phyloP scores from a whole-genome alignment of 2,113 vertebrate genomes.

The Bos indicus region DNA sequence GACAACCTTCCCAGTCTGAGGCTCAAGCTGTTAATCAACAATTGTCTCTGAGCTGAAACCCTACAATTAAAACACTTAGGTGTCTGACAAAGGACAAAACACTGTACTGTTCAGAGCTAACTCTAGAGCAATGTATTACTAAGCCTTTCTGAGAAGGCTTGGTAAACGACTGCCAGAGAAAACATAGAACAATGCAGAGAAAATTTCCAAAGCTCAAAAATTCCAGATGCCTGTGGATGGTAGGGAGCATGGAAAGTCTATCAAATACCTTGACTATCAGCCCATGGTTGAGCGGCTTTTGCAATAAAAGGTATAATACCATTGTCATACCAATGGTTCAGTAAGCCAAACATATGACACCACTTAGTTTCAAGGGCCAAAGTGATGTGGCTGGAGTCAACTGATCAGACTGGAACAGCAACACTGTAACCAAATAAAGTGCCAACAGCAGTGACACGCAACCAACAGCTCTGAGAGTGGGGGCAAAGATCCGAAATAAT shows the following conservation, averaged over 20 bases:
- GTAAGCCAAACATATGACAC: constrained; percentile 1
- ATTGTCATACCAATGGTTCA: background rate
- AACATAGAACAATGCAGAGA: constrained; percentile 15
- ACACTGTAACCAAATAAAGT: constrained; percentile 3
- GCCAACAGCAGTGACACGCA: background rate
- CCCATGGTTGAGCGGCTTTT: constrained; percentile 11
- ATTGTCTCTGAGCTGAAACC: background rate
- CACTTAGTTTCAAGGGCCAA: constrained; percentile 4
- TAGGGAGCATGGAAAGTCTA: background rate
- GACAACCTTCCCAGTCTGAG: background rate
- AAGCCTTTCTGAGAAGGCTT: background rate
- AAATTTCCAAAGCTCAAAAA: background rate
- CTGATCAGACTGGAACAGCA: background rate
- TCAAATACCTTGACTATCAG: constrained; percentile 19
- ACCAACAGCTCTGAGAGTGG: background rate
- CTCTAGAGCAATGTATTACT: background rate
- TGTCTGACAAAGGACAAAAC: background rate
- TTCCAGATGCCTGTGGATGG: background rate
- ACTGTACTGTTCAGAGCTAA: background rate
- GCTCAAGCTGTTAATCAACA: background rate
- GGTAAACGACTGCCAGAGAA: constrained; percentile 24
- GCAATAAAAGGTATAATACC: constrained; percentile 25
- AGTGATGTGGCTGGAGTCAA: background rate
- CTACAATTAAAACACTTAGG: background rate
- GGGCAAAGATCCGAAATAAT: background rate